Conservation (phyloP, 1,140 invertebrate species). For the Agraylea sexmaculata region DNA sequence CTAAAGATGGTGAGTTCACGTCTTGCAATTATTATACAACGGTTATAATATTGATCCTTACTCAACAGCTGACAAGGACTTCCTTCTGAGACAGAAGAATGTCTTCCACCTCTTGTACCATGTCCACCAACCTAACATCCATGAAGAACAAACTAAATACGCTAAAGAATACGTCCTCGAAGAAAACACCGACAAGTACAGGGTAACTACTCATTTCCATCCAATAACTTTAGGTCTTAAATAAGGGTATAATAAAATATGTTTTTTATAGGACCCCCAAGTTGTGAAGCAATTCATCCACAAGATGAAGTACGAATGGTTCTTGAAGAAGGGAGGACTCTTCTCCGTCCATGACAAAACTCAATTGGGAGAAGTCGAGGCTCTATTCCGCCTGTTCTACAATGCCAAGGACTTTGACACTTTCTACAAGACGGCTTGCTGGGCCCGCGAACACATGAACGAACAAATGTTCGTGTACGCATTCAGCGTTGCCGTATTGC, state of each 20-base stretch:
- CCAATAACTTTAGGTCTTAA: no score
- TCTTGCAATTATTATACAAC: background rate
- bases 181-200: constrained; percentile 34
- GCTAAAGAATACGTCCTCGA: constrained; percentile 43
- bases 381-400: constrained; percentile 55
- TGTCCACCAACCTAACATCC: constrained; percentile 41
- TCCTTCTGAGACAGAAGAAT: constrained; percentile 45
- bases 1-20: constrained; percentile 12
- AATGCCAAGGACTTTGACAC: constrained; percentile 51
- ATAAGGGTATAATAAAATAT: background rate
- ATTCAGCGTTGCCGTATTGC: constrained; percentile 45
- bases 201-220: no score
- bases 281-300: constrained; percentile 47
- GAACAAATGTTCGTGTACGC: constrained; percentile 52
- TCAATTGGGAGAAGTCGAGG: constrained; percentile 48
- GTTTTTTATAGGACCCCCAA: constrained; percentile 37
- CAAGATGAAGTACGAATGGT: constrained; percentile 41
- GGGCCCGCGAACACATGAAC: constrained; percentile 50
- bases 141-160: constrained; percentile 36
- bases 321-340: constrained; percentile 44
- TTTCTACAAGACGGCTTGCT: constrained; percentile 46
- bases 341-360: constrained; percentile 49
- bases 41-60: constrained; percentile 20
- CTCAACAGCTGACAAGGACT: constrained; percentile 36
- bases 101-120: constrained; percentile 51